These are phyloP conservation scores for Lepeophtheirus salmonis DNA, from an alignment of 1,140 invertebrate genomes.

Conservation along the genomic window DNA sequence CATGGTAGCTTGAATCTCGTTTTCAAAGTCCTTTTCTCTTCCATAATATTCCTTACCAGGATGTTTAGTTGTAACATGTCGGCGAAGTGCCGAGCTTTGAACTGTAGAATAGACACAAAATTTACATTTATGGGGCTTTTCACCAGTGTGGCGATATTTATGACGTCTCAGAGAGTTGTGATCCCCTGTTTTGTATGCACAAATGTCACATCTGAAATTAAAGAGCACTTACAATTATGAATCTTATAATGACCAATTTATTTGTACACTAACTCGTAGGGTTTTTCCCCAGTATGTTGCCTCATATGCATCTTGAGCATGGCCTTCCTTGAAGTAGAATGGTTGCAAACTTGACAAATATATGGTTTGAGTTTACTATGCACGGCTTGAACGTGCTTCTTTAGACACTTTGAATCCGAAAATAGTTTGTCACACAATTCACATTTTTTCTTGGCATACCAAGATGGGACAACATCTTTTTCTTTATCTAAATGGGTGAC, in stretches of 20 bases:
- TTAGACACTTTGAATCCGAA: conserved; percentile 49
- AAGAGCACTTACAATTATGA: no score
- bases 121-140: conserved; percentile 46
- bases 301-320: conserved; percentile 43
- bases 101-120: conserved; percentile 47
- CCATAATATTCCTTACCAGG: not conserved
- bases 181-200: conserved; percentile 51
- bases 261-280: conserved; percentile 40
- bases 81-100: conserved; percentile 32
- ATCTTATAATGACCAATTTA: no score
- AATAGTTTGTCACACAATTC: conserved; percentile 44
- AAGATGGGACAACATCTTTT: not conserved
- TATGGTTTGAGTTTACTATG: conserved; percentile 54
- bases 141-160: conserved; percentile 50
- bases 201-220: conserved; percentile 45
- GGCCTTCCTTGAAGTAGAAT: conserved; percentile 32
- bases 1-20: no score
- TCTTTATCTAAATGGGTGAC: conserved; percentile 22
- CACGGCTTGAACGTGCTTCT: conserved; percentile 54
- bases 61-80: not conserved
- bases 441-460: conserved; percentile 46
- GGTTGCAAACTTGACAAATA: conserved; percentile 49
- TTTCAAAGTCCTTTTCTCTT: not conserved
- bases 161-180: conserved; percentile 62
- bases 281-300: conserved; percentile 53